Evolutionary conservation across 2,797 vertebrate genomes (phyloP), one percentile per base, ranked within the genome.

Genomic region (Pseudomugil tenellus): DNA sequence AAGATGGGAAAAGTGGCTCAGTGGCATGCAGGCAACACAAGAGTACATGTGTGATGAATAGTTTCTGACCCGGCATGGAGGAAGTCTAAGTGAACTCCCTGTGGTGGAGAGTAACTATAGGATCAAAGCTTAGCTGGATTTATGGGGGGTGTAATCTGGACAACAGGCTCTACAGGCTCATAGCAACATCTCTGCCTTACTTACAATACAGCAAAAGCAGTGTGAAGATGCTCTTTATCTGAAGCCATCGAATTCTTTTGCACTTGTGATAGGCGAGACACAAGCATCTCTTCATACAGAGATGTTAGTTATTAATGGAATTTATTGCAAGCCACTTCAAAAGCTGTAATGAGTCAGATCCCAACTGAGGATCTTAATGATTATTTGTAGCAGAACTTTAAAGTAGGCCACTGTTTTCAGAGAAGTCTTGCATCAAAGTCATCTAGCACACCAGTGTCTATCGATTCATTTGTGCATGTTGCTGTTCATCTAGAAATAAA

Each of bases 271-370:
- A 77, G 58, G 46, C n/a, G 16, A 59, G 17, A 11, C 16, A 34
- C 52, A 58, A 26, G 37, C 63, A 29, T 75, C 53, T 70, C 67
- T 72, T 80, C 67, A 53, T 68, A 78, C 67, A 65, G 58, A 67
- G 39, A 58, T 69, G 57, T 81, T 84, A 74, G 76, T 71, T 78
- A 79, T 83, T 83, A 81, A 86, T 80, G 75, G 31, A 37, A 74
- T 79, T 85, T 81, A 73, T 76, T 83, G 60, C 68, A 54, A 67
- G 52, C 58, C 58, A 46, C 74, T 76, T 81, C 60, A 79, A 41
- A 81, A 71, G 80, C 84, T 81, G 43, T 82, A 63, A 80, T 74
- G 80, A 84, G 63, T 77, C 75, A 32, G 31, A 29, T 72, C 62
- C 46, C 70, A 58, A 74, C 55, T 79, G 72, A 74, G 70, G 67